Evolutionary conservation across 2,888 invertebrate genomes (phyloP), one percentile per base, ranked within the genome.

Genomic region (Philhelius pedissequus): DNA sequence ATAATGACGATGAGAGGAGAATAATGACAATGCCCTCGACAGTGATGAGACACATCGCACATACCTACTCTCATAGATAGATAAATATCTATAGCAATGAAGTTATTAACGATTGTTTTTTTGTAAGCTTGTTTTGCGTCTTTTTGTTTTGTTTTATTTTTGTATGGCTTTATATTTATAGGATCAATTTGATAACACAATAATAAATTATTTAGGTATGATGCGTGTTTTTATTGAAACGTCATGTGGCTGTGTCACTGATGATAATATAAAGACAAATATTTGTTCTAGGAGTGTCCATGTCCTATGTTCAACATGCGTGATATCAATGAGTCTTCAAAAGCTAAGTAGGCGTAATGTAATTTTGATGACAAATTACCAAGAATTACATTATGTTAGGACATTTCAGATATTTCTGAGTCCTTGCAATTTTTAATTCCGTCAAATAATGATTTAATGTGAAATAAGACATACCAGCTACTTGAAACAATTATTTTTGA

Each of bases 21-120:
- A 74, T 35, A 40, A 79, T 50, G 48, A 79, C 45, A 38, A 40
- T 32, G 54, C n/a, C 52, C 40, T 52, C 60, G 40, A 73, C 62
- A 48, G 22, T 54, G 54, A 62, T 52, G 50, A 30, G 43, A 62
- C 45, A 18, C 22, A 25, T n/a, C n/a, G n/a, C n/a, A 32, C 15
- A 25, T 7, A 52, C 52, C 6, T 48, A 48, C 48, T 48, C 43
- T 9, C 18, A 3, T 20, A 25, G 22, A 40, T 38, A n/a, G n/a
- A n/a, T n/a, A n/a, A n/a, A n/a, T n/a, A n/a, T n/a, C n/a, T n/a
- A 62, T 43, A 45, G 38, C 48, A 56, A 64, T 58, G 62, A 64
- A 75, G 64, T 75, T 70, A 75, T 75, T 74, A 76, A 64, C 70
- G 58, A 62, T 64, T 2, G n/a, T 58, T 22, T 40, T 35, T 32